These are phyloP conservation scores for Halcyon badia DNA, from an alignment of 2,797 vertebrate genomes.

Conservation along the genomic window DNA sequence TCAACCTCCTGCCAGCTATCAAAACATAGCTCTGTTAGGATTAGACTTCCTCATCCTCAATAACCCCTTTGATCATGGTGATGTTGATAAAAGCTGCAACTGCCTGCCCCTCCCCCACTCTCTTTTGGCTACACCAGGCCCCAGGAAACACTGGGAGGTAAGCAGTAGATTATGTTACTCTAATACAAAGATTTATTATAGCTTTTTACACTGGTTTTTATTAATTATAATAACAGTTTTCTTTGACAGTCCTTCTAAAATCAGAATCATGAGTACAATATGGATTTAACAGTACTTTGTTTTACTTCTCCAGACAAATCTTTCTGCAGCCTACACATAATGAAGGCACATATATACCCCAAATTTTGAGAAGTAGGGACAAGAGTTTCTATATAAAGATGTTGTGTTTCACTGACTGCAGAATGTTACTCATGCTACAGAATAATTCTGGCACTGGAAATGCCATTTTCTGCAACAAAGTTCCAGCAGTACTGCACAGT, in stretches of 20 bases:
- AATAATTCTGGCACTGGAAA: neutral
- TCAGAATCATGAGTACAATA: neutral
- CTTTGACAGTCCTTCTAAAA: neutral
- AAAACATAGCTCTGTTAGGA: constrained; percentile 59
- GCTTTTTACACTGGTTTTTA: neutral
- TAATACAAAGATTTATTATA: neutral
- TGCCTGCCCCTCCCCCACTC: constrained; percentile 25
- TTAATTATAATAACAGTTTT: neutral
- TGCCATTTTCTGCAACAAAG: neutral
- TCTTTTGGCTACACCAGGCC: neutral
- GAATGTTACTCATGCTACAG: neutral
- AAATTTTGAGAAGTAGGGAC: neutral
- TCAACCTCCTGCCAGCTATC: constrained; percentile 59
- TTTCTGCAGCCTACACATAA: neutral
- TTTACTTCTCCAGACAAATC: neutral
- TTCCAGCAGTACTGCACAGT: neutral
- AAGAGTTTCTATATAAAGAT: neutral
- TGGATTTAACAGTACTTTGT: neutral
- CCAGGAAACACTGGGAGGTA: neutral
- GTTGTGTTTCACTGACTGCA: neutral
- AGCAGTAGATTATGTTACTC: neutral
- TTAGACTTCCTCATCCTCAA: constrained; percentile 61
- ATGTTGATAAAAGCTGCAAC: constrained; percentile 34
- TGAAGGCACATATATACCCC: neutral
- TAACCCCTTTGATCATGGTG: constrained; percentile 30